These are phyloP conservation scores for Diarsia mendica DNA, from an alignment of 2,888 invertebrate genomes.

Conservation along the genomic window DNA sequence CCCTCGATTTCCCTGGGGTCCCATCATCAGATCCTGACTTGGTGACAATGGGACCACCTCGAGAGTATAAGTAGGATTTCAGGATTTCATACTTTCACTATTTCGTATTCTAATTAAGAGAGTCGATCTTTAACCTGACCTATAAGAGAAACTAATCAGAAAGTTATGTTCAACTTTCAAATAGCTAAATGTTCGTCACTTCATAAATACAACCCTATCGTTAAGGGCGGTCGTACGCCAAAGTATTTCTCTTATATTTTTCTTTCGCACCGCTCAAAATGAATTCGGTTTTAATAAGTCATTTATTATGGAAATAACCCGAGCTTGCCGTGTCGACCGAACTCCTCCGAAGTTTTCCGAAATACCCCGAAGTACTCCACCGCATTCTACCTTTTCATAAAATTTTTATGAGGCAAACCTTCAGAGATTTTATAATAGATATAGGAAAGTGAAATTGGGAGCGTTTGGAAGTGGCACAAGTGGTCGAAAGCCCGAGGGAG, in stretches of 20 bases:
- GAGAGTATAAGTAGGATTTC: no score
- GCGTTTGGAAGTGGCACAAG: conserved; percentile 44
- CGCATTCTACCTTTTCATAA: conserved; percentile 48
- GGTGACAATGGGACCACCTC: no score
- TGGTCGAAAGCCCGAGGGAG: conserved; percentile 36
- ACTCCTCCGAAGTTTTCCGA: conserved; percentile 40
- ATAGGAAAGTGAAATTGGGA: conserved; percentile 58
- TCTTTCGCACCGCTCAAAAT: conserved; percentile 58
- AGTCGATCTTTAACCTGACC: neutral
- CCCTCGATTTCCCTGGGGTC: no score
- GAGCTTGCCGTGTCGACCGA: conserved; percentile 34
- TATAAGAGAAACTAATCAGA: neutral
- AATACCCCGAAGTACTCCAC: conserved; percentile 31
- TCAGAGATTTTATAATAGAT: conserved; percentile 53
- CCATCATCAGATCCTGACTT: no score
- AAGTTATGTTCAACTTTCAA: neutral
- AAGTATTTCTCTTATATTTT: conserved; percentile 58
- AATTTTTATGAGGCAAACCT: conserved; percentile 54
- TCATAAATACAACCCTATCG: conserved; percentile 38
- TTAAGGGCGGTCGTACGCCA: conserved; percentile 23
- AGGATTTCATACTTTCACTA: neutral
- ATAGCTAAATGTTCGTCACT: conserved; percentile 3
- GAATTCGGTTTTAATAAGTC: conserved; percentile 61
- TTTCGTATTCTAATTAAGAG: neutral
- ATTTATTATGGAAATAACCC: conserved; percentile 62